phyloP scores from a whole-genome alignment of 2,888 invertebrate genomes.

The Troides aeacus region DNA sequence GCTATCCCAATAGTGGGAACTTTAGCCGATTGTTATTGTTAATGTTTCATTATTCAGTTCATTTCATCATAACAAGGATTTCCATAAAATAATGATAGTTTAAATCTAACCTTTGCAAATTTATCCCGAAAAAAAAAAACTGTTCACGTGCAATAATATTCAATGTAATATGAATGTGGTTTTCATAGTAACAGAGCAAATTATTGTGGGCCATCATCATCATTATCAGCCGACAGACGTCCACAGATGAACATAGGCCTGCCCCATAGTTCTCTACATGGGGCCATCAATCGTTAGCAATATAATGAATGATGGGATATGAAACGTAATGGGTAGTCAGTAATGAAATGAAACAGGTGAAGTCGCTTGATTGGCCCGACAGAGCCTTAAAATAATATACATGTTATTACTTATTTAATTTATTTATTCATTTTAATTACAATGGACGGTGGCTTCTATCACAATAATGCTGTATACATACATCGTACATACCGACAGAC shows the following conservation, averaged over 20 bases:
- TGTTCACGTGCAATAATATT: neutral
- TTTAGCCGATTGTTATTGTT: no score
- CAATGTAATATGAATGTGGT: neutral
- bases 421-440: constrained; percentile 29
- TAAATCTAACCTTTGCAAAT: no score
- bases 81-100: no score
- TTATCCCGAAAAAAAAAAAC: neutral
- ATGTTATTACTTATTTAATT: constrained; percentile 12
- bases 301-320: constrained; percentile 18
- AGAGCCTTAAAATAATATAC: constrained; percentile 12
- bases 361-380: neutral
- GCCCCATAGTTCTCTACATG: no score
- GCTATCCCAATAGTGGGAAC: no score
- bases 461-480: constrained; percentile 30
- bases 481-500: neutral
- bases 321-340: constrained; percentile 11
- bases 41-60: no score
- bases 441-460: constrained; percentile 39
- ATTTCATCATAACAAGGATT: no score
- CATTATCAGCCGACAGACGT: no score
- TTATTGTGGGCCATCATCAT: no score
- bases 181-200: neutral
- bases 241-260: no score
- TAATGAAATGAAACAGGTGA: constrained; percentile 19
- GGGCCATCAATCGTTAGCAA: constrained; percentile 6